Base-by-base conservation (phyloP, 2,797 vertebrate genomes). In the Percopsis omiscomaycus region DNA sequence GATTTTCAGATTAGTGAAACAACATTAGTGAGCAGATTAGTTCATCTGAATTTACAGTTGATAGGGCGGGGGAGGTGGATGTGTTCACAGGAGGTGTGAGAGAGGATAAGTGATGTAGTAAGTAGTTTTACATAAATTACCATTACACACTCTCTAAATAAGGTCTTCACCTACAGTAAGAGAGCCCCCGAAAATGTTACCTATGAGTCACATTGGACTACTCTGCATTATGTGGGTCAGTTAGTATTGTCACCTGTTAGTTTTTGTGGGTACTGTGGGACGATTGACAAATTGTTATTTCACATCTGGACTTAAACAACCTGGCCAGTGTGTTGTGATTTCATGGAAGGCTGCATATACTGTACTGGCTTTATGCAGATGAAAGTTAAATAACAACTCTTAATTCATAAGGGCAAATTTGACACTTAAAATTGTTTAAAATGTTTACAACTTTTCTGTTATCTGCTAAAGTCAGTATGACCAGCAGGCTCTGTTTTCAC, bases 401-500 rank as follows among this genome's bases (percentile, higher is more conserved):
- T 22, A 22, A 22, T 22, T 22, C 1, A 22, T 22, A 22, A 37
- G 32, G 32, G 32, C 6, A 37, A 37, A 37, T 37, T 5, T 5
- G 9, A 37, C 32, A 37, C 5, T 37, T 37, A 6, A 37, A 6
- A 37, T 37, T 37, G 32, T 37, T 37, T 37, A 37, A 5, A 37
- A 6, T 5, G 5, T 5, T 37, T 8, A 37, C 9, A 8, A 37
- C 32, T 5, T 37, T 37, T 37, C 32, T 37, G 2, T 37, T 37
- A 37, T 37, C 32, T 8, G 9, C 6, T 37, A 37, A 37, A 37
- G 32, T 6, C 32, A 37, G 9, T 37, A 37, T 37, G 32, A 37
- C 32, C 46, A 51, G 57, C 49, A 22, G 4, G 45, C 30, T 48
- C 47, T 59, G 48, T 28, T 55, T 69, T 53, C 27, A 71, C 64